Percentiles rank a stretch among this genome's conserved stretches.
Evolutionary conservation across 2,888 invertebrate species (phyloP).

Genomic region (Hyles lineata): DNA sequence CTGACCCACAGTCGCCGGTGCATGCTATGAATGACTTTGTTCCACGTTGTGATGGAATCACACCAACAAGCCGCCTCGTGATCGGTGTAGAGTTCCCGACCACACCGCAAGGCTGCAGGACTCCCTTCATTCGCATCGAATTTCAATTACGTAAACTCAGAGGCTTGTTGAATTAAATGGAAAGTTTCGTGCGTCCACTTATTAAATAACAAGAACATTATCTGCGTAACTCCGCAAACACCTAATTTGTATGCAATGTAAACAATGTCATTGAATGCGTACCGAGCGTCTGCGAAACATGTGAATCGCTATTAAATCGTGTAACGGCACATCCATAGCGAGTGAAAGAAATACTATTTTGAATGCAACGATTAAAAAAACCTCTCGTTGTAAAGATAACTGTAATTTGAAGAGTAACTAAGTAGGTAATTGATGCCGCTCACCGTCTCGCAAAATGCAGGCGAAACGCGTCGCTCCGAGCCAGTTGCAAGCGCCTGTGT

Average conservation of each 20-base stretch:
- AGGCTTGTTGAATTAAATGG: slow-evolving; percentile 3
- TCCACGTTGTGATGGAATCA: slow-evolving; percentile 34
- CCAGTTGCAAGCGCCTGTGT: slow-evolving; percentile 75
- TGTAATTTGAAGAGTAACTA: slow-evolving; percentile 65
- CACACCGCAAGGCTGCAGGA: slow-evolving; percentile 19
- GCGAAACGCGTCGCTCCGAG: slow-evolving; percentile 76
- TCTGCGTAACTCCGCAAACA: slow-evolving; percentile 23
- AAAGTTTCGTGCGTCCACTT: slow-evolving; percentile 14
- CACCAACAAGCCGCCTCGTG: slow-evolving; percentile 25
- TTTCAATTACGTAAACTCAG: slow-evolving; percentile 14
- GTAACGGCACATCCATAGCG: slow-evolving; percentile 44
- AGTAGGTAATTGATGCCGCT: slow-evolving; percentile 75
- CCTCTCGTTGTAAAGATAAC: slow-evolving; percentile 58
- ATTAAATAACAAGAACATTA: slow-evolving; percentile 21
- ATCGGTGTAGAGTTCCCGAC: slow-evolving; percentile 38
- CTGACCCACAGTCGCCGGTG: slow-evolving; percentile 75
- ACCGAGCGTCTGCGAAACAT: not conserved
- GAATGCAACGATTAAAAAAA: slow-evolving; percentile 54
- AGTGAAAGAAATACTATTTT: slow-evolving; percentile 55
- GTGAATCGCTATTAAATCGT: slow-evolving; percentile 41
- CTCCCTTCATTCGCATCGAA: slow-evolving; percentile 5
- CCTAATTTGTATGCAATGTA: slow-evolving; percentile 28
- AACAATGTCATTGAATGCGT: slow-evolving; percentile 23
- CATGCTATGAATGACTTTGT: slow-evolving; percentile 72
- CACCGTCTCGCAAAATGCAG: slow-evolving; percentile 76